Conservation (phyloP, 2,888 invertebrate genomes). For the Amphipyra tragopoginis region DNA sequence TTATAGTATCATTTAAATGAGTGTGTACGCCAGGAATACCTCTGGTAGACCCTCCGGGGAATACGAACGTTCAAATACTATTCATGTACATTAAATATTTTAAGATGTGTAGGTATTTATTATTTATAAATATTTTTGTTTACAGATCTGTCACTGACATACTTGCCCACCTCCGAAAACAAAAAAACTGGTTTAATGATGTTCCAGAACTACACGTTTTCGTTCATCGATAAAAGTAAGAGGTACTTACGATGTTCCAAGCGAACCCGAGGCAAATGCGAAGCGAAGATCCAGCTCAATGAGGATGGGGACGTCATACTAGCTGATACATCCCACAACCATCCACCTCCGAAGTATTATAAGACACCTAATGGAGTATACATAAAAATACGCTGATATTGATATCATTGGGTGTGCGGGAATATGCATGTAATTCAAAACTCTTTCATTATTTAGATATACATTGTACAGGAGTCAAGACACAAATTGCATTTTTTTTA, state of each 20-base stretch:
- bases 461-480: too few relatives aligned
- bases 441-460: too few relatives aligned
- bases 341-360: constrained; percentile 48
- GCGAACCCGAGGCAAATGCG: constrained; percentile 56
- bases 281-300: constrained; percentile 55
- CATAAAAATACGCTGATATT: constrained; percentile 27
- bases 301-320: constrained; percentile 30
- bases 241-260: constrained; percentile 65
- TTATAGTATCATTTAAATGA: too few relatives aligned
- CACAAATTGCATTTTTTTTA: too few relatives aligned
- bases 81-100: too few relatives aligned
- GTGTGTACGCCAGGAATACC: too few relatives aligned
- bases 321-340: constrained; percentile 56
- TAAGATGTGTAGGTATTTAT: not conserved
- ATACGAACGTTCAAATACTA: too few relatives aligned
- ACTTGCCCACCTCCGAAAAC: constrained; percentile 31
- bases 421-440: too few relatives aligned
- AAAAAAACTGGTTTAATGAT: constrained; percentile 45
- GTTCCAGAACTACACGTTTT: constrained; percentile 58
- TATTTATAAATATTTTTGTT: not conserved
- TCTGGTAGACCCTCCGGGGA: too few relatives aligned
- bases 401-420: not conserved
- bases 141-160: constrained; percentile 37
- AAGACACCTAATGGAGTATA: constrained; percentile 30
- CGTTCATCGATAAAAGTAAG: constrained; percentile 51